phyloP scores from a whole-genome alignment of 2,113 vertebrate genomes.

The Psammodynastes pulverulentus region DNA sequence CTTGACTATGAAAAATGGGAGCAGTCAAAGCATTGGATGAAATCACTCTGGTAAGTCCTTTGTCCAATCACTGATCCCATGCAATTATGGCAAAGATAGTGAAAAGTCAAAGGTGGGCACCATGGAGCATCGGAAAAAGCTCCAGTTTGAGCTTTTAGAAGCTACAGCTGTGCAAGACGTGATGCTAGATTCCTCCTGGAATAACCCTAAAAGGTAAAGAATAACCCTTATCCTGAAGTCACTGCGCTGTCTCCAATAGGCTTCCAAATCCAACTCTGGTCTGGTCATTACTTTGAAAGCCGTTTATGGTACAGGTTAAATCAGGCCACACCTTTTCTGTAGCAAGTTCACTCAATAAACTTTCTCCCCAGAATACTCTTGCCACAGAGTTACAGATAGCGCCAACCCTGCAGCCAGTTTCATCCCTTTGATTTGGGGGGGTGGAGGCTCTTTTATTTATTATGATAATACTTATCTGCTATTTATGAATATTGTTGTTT shows the following conservation, averaged over 20 bases:
- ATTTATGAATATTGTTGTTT: not conserved
- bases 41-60: not conserved
- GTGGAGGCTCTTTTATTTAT: not conserved
- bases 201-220: not conserved
- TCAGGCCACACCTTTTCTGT: not conserved
- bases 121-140: not conserved
- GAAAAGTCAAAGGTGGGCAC: not conserved
- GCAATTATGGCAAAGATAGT: not conserved
- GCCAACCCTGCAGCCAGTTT: not conserved
- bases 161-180: not conserved
- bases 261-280: not conserved
- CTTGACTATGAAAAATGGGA: not conserved
- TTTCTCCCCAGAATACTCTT: not conserved
- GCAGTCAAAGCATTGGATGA: not conserved
- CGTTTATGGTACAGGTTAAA: not conserved
- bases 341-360: not conserved
- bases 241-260: not conserved
- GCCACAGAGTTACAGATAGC: not conserved
- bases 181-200: not conserved
- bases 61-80: not conserved
- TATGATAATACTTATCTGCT: not conserved
- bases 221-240: not conserved
- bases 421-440: not conserved
- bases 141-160: not conserved
- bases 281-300: not conserved